Evolutionary conservation across 2,113 vertebrate genomes (phyloP).

Genomic region (Clarias macrocephalus): DNA sequence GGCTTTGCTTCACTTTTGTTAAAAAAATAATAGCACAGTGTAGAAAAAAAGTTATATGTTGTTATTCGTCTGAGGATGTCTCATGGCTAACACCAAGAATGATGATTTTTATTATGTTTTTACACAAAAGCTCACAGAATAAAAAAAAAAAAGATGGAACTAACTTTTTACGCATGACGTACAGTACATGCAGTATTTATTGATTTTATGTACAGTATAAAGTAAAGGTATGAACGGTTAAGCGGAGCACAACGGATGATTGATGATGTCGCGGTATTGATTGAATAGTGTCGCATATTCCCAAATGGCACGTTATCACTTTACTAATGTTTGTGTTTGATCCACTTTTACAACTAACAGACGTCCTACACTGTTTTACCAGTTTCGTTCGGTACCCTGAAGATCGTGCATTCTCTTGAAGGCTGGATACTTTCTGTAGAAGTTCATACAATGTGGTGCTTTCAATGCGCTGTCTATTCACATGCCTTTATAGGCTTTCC

Average conservation of each 20-base stretch:
- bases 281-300: slow-evolving; percentile 57
- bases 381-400: neutral
- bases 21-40: too few relatives aligned
- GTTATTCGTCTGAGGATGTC: too few relatives aligned
- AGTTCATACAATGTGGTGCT: neutral
- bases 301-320: slow-evolving; percentile 71
- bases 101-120: too few relatives aligned
- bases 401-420: neutral
- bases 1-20: too few relatives aligned
- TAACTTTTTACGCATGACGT: too few relatives aligned
- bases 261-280: neutral
- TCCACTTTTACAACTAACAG: slow-evolving; percentile 16
- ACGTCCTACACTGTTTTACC: neutral
- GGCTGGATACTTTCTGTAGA: neutral
- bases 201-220: neutral
- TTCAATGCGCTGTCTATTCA: neutral
- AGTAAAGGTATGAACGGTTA: neutral
- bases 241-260: neutral
- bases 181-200: slow-evolving; percentile 22
- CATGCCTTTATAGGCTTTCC: neutral
- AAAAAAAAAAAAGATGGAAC: too few relatives aligned
- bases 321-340: slow-evolving; percentile 59
- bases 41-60: too few relatives aligned
- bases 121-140: too few relatives aligned
- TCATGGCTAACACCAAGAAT: too few relatives aligned